A percentile compares a stretch with the other conserved stretches of the same genome.
phyloP scores from a whole-genome alignment of 2,888 invertebrate species.

The Dryococelus australis region DNA sequence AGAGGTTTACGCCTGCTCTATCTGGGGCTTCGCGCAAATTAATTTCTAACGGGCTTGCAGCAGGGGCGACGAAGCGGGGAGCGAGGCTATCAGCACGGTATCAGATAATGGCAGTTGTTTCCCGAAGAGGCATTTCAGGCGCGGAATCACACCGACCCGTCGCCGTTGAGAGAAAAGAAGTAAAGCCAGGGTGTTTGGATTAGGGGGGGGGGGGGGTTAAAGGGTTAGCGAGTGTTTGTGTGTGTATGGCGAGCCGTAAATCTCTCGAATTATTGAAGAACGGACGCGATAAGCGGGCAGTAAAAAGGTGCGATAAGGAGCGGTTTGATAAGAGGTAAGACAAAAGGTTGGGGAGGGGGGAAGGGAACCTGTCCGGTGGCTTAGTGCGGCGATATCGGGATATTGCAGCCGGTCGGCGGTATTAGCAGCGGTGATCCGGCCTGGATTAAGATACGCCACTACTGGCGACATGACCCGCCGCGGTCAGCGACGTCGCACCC shows the following conservation, averaged over 20 bases:
- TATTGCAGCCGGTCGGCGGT: background rate
- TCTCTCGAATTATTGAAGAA: slow-evolving; percentile 5
- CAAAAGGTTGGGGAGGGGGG: background rate
- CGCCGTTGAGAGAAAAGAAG: background rate
- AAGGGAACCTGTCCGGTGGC: background rate
- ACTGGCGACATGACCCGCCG: background rate
- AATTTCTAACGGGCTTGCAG: background rate
- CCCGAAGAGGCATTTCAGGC: background rate
- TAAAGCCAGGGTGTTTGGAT: background rate
- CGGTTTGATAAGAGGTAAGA: background rate
- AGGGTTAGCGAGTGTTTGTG: background rate
- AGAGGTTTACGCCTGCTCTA: background rate
- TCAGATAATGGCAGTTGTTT: slow-evolving; percentile 10
- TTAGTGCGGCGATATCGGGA: background rate
- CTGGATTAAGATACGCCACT: background rate
- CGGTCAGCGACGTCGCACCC: background rate
- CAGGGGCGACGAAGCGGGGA: background rate
- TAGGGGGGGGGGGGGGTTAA: background rate
- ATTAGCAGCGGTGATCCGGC: background rate
- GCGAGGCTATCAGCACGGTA: background rate
- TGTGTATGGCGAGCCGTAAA: background rate
- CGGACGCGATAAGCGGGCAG: background rate
- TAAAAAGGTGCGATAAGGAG: background rate
- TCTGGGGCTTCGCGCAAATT: slow-evolving; percentile 4
- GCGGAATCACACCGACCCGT: background rate